Conservation (phyloP, 2,888 invertebrate species). For the Phaedon cochleariae region DNA sequence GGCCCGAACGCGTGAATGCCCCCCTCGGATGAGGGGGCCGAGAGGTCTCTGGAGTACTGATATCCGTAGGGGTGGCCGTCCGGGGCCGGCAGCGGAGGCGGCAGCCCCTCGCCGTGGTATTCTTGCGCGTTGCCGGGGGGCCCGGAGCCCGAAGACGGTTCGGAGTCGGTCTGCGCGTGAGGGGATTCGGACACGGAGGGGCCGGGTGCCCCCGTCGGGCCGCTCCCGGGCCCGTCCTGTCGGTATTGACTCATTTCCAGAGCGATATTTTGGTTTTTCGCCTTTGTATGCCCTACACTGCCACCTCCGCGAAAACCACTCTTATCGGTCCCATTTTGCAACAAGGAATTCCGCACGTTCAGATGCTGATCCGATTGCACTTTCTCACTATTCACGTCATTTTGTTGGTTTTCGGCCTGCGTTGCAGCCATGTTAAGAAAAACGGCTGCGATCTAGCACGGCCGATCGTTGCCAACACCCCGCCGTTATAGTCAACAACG, state of each 20-base stretch:
- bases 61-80: slow-evolving; percentile 51
- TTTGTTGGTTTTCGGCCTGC: slow-evolving; percentile 84
- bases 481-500: slow-evolving; percentile 63
- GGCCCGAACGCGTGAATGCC: slow-evolving; percentile 65
- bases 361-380: slow-evolving; percentile 72
- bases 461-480: slow-evolving; percentile 70
- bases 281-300: slow-evolving; percentile 69
- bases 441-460: slow-evolving; percentile 63
- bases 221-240: slow-evolving; percentile 69
- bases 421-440: slow-evolving; percentile 82
- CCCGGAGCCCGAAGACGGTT: slow-evolving; percentile 42
- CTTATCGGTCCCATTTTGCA: slow-evolving; percentile 84
- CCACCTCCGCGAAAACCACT: slow-evolving; percentile 71
- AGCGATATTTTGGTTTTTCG: slow-evolving; percentile 65
- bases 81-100: slow-evolving; percentile 47
- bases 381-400: slow-evolving; percentile 74
- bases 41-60: slow-evolving; percentile 55
- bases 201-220: slow-evolving; percentile 57
- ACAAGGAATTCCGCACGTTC: slow-evolving; percentile 73
- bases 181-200: slow-evolving; percentile 45
- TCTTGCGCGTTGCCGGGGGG: slow-evolving; percentile 61
- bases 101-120: slow-evolving; percentile 45
- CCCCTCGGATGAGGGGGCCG: slow-evolving; percentile 60
- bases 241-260: slow-evolving; percentile 76
- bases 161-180: slow-evolving; percentile 46